phyloP scores from a whole-genome alignment of 1,140 invertebrate genomes.

The Papilio polyxenes region DNA sequence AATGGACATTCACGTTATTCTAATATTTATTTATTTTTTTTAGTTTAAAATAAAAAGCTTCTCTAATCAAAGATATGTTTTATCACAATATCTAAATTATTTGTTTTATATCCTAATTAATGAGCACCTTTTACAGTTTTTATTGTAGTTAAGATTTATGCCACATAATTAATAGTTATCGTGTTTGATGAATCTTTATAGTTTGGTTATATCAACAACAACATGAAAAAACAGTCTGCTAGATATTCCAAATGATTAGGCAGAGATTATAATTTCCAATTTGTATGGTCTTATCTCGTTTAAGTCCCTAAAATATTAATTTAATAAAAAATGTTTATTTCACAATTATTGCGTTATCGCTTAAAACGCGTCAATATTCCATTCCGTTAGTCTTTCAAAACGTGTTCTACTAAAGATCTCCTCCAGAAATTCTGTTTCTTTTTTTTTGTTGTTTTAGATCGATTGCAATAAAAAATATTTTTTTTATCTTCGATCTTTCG shows the following conservation, averaged over 20 bases:
- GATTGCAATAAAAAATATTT: too few relatives aligned
- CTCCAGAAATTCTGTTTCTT: too few relatives aligned
- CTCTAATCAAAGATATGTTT: background rate
- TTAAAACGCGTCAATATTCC: too few relatives aligned
- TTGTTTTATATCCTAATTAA: background rate
- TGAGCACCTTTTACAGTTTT: background rate
- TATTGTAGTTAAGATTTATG: constrained; percentile 17
- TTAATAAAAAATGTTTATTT: too few relatives aligned
- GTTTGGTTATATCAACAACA: background rate
- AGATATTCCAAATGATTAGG: background rate
- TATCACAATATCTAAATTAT: background rate
- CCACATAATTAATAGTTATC: constrained; percentile 1
- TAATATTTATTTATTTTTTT: too few relatives aligned
- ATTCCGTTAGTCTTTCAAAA: too few relatives aligned
- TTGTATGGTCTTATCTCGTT: background rate
- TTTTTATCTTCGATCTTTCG: too few relatives aligned
- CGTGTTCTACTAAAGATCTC: too few relatives aligned
- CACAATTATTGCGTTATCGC: too few relatives aligned
- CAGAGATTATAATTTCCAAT: background rate
- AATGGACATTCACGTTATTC: too few relatives aligned
- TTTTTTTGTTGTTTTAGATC: too few relatives aligned
- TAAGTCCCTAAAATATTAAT: too few relatives aligned
- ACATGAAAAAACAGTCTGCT: background rate
- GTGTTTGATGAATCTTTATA: constrained; percentile 11
- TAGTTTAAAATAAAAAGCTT: background rate